Percentiles rank a stretch among this genome's conserved stretches.
phyloP scores from a whole-genome alignment of 2,888 invertebrate genomes.

The Cosmorhoe ocellata region DNA sequence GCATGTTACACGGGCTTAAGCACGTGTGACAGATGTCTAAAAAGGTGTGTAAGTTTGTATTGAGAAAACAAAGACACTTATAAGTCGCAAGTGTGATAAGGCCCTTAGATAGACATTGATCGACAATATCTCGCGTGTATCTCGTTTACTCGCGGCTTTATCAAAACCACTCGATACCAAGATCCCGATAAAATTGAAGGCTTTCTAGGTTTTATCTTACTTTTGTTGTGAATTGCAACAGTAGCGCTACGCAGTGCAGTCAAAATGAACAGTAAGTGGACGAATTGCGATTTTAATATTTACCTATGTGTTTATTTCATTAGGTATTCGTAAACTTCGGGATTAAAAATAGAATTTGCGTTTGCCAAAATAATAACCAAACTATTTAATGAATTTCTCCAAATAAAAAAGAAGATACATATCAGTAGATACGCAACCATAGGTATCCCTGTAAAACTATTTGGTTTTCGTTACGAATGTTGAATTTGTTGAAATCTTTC shows the following conservation, averaged over 20 bases:
- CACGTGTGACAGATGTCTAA: too few species aligned
- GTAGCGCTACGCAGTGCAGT: conserved; percentile 52
- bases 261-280: conserved; percentile 70
- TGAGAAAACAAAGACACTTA: too few species aligned
- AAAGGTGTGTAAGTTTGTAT: too few species aligned
- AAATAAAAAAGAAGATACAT: too few species aligned
- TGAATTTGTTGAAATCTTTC: not conserved
- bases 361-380: too few species aligned
- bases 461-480: conserved; percentile 9
- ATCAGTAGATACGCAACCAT: too few species aligned
- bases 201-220: conserved; percentile 49
- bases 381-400: too few species aligned
- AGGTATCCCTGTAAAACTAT: not conserved
- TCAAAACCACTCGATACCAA: conserved; percentile 53
- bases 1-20: too few species aligned
- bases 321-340: too few species aligned
- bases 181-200: conserved; percentile 72
- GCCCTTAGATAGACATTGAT: conserved; percentile 54
- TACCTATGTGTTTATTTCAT: not conserved
- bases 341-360: too few species aligned
- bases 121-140: conserved; percentile 63
- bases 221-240: conserved; percentile 59
- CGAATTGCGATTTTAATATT: conserved; percentile 1
- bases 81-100: too few species aligned
- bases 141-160: conserved; percentile 51